Evolutionary conservation across 1,140 invertebrate genomes (phyloP).

Genomic region (Leucophenga varia): DNA sequence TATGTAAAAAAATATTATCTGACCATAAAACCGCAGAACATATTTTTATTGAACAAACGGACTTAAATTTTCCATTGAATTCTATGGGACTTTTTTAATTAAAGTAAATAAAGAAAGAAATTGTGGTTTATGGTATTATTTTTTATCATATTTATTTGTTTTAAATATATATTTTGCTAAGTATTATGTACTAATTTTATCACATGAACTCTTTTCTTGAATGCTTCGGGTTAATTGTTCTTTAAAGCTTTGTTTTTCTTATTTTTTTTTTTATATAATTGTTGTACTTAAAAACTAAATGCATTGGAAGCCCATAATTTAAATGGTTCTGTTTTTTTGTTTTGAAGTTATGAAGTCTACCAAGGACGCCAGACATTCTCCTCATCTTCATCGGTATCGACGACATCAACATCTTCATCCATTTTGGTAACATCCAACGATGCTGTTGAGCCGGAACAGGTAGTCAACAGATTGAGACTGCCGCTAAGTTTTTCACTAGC

Average conservation of each 20-base stretch:
- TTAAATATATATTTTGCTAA: slow-evolving; percentile 39
- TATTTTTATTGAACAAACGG: too few relatives aligned
- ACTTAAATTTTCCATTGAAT: too few relatives aligned
- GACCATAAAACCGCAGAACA: too few relatives aligned
- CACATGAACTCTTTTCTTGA: slow-evolving; percentile 32
- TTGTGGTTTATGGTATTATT: too few relatives aligned
- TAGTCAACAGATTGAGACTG: slow-evolving; percentile 38
- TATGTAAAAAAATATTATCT: too few relatives aligned
- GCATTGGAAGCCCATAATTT: slow-evolving; percentile 28
- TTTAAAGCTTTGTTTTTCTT: slow-evolving; percentile 34
- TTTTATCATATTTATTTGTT: slow-evolving; percentile 21
- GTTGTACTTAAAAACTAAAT: slow-evolving; percentile 19
- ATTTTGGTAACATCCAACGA: slow-evolving; percentile 35
- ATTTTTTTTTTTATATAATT: slow-evolving; percentile 9
- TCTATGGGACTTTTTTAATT: too few relatives aligned
- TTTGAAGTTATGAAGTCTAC: too few relatives aligned
- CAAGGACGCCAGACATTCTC: slow-evolving; percentile 70
- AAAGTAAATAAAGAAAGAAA: too few relatives aligned
- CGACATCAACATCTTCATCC: slow-evolving; percentile 21
- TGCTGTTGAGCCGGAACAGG: slow-evolving; percentile 21
- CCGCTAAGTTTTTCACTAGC: slow-evolving; percentile 14
- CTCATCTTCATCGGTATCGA: slow-evolving; percentile 58
- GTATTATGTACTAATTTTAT: slow-evolving; percentile 29
- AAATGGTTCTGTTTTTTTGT: slow-evolving; percentile 4
- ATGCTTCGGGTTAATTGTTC: slow-evolving; percentile 12